These are phyloP conservation scores for Eilema caniola DNA, from an alignment of 2,888 invertebrate genomes.

Conservation along the genomic window DNA sequence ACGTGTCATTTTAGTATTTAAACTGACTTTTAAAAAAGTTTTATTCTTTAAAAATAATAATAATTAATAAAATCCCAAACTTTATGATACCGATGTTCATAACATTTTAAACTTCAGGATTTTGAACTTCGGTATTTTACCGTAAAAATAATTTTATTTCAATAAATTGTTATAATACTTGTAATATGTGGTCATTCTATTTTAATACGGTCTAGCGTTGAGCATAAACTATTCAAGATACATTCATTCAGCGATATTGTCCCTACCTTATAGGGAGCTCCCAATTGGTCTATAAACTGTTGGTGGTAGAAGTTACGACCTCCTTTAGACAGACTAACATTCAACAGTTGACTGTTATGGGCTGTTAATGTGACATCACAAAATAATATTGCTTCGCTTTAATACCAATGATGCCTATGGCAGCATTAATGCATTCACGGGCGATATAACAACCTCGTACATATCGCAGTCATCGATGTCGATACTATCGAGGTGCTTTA, in stretches of 20 bases:
- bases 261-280: not conserved
- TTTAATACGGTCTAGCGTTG: not conserved
- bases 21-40: too few relatives aligned
- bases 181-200: too few relatives aligned
- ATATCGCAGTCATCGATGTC: not conserved
- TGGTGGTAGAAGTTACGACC: slow-evolving; percentile 7
- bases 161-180: not conserved
- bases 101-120: too few relatives aligned
- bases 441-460: not conserved
- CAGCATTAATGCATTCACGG: slow-evolving; percentile 9
- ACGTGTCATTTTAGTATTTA: too few relatives aligned
- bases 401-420: slow-evolving; percentile 4
- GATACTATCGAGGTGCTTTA: not conserved
- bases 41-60: too few relatives aligned
- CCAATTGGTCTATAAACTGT: slow-evolving; percentile 1
- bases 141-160: too few relatives aligned
- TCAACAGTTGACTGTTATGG: slow-evolving; percentile 19
- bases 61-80: too few relatives aligned
- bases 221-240: not conserved
- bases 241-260: not conserved
- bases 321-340: slow-evolving; percentile 7
- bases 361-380: slow-evolving; percentile 18
- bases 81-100: too few relatives aligned
- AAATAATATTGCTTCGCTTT: slow-evolving; percentile 1
- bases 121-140: too few relatives aligned